phyloP scores from a whole-genome alignment of 2,113 vertebrate species.

The Hirundichthys speculiger region DNA sequence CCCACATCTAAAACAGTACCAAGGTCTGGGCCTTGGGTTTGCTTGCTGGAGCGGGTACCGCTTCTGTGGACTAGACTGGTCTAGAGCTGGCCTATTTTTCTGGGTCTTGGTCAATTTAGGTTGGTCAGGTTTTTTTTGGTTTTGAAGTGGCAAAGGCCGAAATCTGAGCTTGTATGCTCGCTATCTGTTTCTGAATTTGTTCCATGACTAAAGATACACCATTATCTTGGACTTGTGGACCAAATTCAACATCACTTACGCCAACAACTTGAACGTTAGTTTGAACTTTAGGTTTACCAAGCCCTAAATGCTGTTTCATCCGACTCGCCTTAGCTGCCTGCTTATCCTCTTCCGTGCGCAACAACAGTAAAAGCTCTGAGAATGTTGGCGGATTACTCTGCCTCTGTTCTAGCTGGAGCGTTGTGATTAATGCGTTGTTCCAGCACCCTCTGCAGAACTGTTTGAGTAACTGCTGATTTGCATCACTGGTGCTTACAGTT shows the following conservation, averaged over 20 bases:
- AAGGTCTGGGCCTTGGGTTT: not conserved
- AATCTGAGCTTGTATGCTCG: no score
- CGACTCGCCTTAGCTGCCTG: not conserved
- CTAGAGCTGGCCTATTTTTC: not conserved
- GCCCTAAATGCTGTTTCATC: not conserved
- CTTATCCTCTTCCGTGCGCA: not conserved
- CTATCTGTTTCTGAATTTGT: no score
- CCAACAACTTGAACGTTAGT: not conserved
- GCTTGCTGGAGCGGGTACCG: no score
- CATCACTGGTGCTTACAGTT: not conserved
- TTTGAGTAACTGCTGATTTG: not conserved
- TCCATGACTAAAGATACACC: not conserved
- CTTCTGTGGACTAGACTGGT: not conserved
- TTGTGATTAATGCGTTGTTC: not conserved
- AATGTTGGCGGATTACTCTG: not conserved
- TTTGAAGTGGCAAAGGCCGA: no score
- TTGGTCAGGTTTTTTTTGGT: no score
- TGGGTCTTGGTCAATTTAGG: no score
- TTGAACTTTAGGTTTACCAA: not conserved
- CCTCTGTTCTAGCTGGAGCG: not conserved
- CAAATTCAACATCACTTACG: not conserved
- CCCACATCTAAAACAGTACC: conserved; percentile 3
- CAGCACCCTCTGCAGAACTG: no score
- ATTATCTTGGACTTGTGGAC: fast-evolving
- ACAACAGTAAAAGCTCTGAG: not conserved